Conservation (phyloP, 2,113 vertebrate species). For the Alouatta palliata region DNA sequence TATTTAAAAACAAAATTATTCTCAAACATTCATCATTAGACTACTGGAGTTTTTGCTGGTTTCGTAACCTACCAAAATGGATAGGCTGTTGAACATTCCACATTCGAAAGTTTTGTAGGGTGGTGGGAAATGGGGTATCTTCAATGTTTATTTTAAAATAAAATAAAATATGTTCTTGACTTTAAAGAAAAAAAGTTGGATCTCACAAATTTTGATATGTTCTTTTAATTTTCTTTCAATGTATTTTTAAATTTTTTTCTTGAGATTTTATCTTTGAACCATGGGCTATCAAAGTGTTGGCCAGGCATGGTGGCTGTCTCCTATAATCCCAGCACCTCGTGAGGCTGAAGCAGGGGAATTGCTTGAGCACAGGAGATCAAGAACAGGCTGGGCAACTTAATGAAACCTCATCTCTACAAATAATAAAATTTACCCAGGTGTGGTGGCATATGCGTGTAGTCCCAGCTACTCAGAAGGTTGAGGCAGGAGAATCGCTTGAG, state of each 20-base stretch:
- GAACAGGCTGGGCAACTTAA: no score
- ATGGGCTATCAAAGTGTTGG: not conserved
- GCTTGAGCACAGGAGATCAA: no score
- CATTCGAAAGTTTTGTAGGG: constrained; percentile 73
- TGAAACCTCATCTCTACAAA: no score
- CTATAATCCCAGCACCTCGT: no score
- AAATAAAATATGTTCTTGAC: constrained; percentile 69
- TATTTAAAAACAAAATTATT: constrained; percentile 63
- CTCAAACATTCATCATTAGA: constrained; percentile 69
- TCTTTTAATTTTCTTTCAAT: not conserved
- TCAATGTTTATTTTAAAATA: constrained; percentile 76
- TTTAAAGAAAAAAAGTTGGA: not conserved
- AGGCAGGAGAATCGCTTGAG: no score
- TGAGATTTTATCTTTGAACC: not conserved
- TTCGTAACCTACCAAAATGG: constrained; percentile 68
- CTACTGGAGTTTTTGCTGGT: constrained; percentile 68
- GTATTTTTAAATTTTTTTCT: not conserved
- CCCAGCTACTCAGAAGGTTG: no score
- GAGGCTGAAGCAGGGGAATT: no score
- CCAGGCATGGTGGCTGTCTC: no score
- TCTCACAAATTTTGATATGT: not conserved
- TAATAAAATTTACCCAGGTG: no score
- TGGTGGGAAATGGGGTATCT: constrained; percentile 56
- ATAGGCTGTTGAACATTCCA: constrained; percentile 78
- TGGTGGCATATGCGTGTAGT: no score